These are phyloP conservation scores for Perognathus longimembris DNA, from an alignment of 2,113 vertebrate species.

Conservation along the genomic window DNA sequence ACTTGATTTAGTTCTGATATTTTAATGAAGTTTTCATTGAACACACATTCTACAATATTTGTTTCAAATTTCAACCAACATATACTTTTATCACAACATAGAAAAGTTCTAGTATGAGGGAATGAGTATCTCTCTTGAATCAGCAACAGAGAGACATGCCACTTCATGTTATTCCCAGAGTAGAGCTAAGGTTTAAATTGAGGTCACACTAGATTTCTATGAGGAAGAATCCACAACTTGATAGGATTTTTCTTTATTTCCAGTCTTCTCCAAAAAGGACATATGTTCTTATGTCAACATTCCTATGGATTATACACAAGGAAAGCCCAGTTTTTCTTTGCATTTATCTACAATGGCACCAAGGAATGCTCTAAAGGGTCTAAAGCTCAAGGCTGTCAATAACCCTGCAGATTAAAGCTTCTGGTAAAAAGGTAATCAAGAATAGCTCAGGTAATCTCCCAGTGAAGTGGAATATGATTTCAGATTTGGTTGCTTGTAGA, in stretches of 20 bases:
- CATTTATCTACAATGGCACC: neutral
- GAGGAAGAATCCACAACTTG: neutral
- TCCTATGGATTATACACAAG: neutral
- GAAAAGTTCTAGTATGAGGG: neutral
- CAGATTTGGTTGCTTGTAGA: neutral
- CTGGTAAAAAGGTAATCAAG: neutral
- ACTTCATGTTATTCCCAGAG: neutral
- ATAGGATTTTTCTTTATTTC: neutral
- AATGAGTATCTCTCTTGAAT: neutral
- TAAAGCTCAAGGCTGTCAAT: neutral
- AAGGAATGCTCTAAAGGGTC: neutral
- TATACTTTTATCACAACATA: neutral
- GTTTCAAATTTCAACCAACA: constrained; percentile 46
- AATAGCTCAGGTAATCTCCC: neutral
- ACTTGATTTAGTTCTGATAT: constrained; percentile 49
- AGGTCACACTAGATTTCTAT: neutral
- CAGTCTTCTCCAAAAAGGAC: neutral
- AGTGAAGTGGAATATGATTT: neutral
- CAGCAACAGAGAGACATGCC: neutral
- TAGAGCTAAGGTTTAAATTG: neutral
- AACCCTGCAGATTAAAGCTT: neutral
- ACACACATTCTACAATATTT: neutral
- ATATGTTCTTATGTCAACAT: neutral
- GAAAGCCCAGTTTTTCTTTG: neutral
- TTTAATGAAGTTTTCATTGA: constrained; percentile 51